Evolutionary conservation across 1,140 invertebrate genomes (phyloP), one percentile per base, ranked within the genome.

Genomic region (Choristoneura fumiferana): DNA sequence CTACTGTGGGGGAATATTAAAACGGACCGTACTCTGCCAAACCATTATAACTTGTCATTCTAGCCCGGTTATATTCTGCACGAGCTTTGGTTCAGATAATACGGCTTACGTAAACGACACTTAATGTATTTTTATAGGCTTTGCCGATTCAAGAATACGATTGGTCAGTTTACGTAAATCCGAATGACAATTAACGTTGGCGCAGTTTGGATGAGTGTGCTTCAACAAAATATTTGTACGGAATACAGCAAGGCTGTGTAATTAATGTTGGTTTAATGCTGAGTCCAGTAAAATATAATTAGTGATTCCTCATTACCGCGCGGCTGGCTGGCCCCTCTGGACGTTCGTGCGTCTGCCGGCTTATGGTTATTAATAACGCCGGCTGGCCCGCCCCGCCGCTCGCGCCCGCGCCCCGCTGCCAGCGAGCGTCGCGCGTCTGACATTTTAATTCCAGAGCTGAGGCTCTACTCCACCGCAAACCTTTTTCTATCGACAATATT

Each of bases 341-440:
- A 84, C 82, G 82, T 84, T 85, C 82, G 81, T 88, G 82, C 81
- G 82, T 88, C 85, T 85, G 83, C 78, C 65, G 79, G 83, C 85
- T 88, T 88, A 88, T 88, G 85, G 83, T 87, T 87, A 88, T 88
- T 88, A 88, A 88, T 88, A 88, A 87, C 85, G 76, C 73, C 65
- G 68, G 62, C 71, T 74, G 70, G 65, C 72, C 69, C 55, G 65
- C 63, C 72, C 68, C 55, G 63, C 36, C 43, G 58, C 34, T 49
- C 54, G 60, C 58, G 63, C 63, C 63, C 62, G 60, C 62, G 56
- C 63, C 37, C 65, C 76, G 73, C 67, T 69, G 69, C 69, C 77
- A 69, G 75, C 69, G 70, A 73, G 74, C 81, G 71, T 81, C 78
- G 82, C 85, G 80, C 86, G 86, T 84, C 84, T 89, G 84, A 89